Evolutionary conservation across 2,888 invertebrate genomes (phyloP).

Genomic region (Timandra comae): DNA sequence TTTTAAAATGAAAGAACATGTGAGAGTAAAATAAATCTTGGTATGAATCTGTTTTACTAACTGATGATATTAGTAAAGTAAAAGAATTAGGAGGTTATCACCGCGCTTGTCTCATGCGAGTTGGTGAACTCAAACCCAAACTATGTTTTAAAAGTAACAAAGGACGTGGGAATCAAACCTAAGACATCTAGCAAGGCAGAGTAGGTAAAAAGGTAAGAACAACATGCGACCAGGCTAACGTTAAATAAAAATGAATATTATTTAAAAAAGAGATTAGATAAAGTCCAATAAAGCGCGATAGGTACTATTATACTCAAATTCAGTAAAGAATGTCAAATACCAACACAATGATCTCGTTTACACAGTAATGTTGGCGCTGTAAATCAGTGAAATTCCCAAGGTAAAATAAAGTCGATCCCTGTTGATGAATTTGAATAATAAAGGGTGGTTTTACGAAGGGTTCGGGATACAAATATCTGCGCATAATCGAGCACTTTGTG

Average conservation of each 20-base stretch:
- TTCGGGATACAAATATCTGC: conserved; percentile 48
- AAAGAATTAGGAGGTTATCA: no score
- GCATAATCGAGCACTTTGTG: conserved; percentile 49
- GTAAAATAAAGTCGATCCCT: conserved; percentile 41
- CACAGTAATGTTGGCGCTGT: conserved; percentile 9
- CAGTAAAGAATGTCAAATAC: no score
- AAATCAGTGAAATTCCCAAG: conserved; percentile 21
- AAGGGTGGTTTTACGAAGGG: conserved; percentile 41
- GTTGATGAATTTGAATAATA: conserved; percentile 55
- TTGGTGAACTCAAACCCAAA: no score
- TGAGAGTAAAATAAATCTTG: no score
- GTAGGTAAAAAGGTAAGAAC: no score
- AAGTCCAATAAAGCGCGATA: background rate
- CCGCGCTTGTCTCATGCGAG: no score
- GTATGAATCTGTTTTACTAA: no score
- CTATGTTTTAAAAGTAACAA: no score
- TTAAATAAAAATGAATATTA: background rate
- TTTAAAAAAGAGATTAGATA: background rate
- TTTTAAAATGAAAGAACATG: no score
- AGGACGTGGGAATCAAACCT: no score
- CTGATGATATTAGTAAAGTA: no score
- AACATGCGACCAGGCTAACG: background rate
- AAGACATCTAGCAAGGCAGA: background rate
- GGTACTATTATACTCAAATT: background rate
- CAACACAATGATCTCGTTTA: conserved; percentile 9